Conservation (phyloP, 2,888 invertebrate genomes). For the Ennomos quercinarius region DNA sequence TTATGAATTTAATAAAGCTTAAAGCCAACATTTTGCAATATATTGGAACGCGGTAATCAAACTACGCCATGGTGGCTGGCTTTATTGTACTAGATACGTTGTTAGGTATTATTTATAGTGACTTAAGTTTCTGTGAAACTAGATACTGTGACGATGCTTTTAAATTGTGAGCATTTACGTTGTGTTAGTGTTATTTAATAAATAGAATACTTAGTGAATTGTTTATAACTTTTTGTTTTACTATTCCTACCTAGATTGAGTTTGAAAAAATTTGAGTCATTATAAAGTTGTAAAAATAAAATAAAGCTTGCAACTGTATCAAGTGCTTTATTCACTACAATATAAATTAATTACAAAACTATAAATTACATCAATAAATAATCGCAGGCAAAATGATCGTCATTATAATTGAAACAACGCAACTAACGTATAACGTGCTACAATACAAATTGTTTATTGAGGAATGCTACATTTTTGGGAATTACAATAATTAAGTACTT, state of each 20-base stretch:
- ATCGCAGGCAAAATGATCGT: constrained; percentile 60
- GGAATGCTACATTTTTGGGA: constrained; percentile 40
- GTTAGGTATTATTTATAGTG: too few relatives aligned
- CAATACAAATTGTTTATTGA: constrained; percentile 37
- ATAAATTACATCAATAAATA: constrained; percentile 81
- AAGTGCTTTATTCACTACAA: constrained; percentile 75
- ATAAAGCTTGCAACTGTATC: constrained; percentile 43
- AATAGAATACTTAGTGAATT: constrained; percentile 18
- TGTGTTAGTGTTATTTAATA: constrained; percentile 39
- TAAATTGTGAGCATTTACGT: constrained; percentile 33
- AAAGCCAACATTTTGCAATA: too few relatives aligned
- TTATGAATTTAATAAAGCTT: too few relatives aligned
- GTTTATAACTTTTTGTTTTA: background rate
- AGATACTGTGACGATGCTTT: constrained; percentile 46
- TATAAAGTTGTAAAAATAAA: constrained; percentile 6
- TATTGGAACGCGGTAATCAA: too few relatives aligned
- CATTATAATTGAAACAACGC: constrained; percentile 26
- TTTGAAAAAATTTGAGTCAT: too few relatives aligned
- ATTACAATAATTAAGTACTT: background rate
- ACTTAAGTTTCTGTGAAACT: constrained; percentile 11
- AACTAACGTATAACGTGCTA: constrained; percentile 14
- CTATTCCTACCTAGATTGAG: too few relatives aligned
- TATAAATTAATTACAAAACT: constrained; percentile 80
- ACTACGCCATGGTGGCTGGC: too few relatives aligned
- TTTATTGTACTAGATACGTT: too few relatives aligned